phyloP scores from a whole-genome alignment of 2,113 vertebrate genomes.

The human (Homo sapiens) region DNA sequence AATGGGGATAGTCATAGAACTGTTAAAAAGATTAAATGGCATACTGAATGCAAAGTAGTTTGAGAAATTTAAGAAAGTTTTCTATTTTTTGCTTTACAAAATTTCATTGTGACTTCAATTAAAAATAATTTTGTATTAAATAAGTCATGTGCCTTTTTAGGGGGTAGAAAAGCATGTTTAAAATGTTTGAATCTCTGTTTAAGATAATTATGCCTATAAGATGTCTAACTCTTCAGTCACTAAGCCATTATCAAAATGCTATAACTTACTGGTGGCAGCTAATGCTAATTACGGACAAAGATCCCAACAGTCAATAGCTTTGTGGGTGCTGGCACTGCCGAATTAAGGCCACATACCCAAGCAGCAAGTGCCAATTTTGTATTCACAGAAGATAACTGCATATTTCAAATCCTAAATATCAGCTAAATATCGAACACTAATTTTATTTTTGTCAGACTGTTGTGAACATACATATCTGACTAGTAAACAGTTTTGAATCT shows the following conservation, averaged over 20 bases:
- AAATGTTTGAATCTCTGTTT: not conserved
- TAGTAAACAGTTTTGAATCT: not conserved
- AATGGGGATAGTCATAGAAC: not conserved
- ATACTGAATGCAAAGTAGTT: not conserved
- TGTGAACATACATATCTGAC: not conserved
- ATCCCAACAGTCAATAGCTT: not conserved
- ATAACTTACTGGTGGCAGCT: not conserved
- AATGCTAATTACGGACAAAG: not conserved
- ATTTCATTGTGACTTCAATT: constrained; percentile 1
- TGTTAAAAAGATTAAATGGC: not conserved
- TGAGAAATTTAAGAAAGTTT: not conserved
- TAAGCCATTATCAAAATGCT: not conserved
- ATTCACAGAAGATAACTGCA: not conserved
- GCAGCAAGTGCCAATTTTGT: not conserved
- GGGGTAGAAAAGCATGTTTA: not conserved
- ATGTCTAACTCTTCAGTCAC: not conserved
- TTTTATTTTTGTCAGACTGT: not conserved
- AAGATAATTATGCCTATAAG: not conserved
- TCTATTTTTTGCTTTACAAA: not conserved
- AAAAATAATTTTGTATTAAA: not conserved
- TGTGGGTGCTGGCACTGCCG: not conserved
- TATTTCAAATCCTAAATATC: not conserved
- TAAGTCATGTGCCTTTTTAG: not conserved
- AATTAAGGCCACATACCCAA: not conserved
- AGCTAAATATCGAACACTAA: not conserved